Base-by-base conservation (phyloP, 2,888 invertebrate genomes). In the Acheta domesticus region DNA sequence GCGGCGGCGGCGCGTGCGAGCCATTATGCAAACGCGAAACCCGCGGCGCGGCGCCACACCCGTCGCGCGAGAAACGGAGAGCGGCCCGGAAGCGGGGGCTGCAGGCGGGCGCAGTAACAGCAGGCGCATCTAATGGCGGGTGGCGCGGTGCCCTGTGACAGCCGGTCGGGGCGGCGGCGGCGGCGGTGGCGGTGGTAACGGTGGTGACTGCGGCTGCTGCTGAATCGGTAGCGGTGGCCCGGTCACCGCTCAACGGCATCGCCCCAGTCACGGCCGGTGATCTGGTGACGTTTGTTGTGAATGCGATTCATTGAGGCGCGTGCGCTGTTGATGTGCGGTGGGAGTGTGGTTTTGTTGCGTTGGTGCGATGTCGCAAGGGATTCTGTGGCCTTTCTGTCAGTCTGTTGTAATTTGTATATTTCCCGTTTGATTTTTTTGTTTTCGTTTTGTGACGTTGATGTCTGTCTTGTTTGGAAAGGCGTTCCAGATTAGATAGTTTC, bases 11-110 rank as follows among this genome's bases (percentile, higher is more conserved):
- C 62, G 62, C 62, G 62, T 62, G 62, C 62, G 16, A n/a, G 16
- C 62, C n/a, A 62, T 62, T 62, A 62, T 62, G 62, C 62, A 62
- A 62, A 62, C 62, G 62, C 62, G 62, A 62, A 62, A 19, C 62
- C n/a, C 62, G 62, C n/a, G 62, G 62, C 62, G n/a, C 23, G 23
- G 62, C 62, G 12, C 62, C 62, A 12, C 62, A n/a, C 12, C 62
- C n/a, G 62, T n/a, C n/a, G 62, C 16, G 62, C n/a, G 62, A 62
- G 62, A 12, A 62, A 12, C 62, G 62, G 62, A 62, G 62, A 14
- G 62, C 62, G 62, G 36, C 62, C 3, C n/a, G 14, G 62, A 62
- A 36, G 36, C 36, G 36, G 8, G 23, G 8, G 36, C 36, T 62
- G 62, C n/a, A 62, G 62, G 62, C 14, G 62, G 19, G n/a, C 62